phyloP scores from a whole-genome alignment of 1,140 invertebrate species.

The Riptortus pedestris region DNA sequence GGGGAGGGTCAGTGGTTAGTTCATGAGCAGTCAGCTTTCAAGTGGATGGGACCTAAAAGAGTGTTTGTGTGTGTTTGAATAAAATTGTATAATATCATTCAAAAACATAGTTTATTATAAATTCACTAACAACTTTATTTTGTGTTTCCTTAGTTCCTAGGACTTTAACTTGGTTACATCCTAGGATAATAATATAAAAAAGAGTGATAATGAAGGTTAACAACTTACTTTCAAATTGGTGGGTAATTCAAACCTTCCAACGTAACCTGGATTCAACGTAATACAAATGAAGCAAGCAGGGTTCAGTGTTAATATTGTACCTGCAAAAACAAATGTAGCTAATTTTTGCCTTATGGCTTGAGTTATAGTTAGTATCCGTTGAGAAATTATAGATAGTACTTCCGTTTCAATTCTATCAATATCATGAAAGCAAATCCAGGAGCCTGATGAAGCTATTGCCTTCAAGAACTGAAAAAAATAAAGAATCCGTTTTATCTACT shows the following conservation, averaged over 20 bases:
- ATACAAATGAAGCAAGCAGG: conserved; percentile 78
- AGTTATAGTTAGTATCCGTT: conserved; percentile 72
- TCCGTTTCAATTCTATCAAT: conserved; percentile 90
- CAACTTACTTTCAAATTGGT: conserved; percentile 50
- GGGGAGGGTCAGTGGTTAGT: too few relatives aligned
- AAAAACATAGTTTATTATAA: too few relatives aligned
- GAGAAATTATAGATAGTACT: conserved; percentile 68
- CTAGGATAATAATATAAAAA: too few relatives aligned
- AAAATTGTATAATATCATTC: too few relatives aligned
- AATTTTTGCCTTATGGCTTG: conserved; percentile 60
- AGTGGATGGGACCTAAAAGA: too few relatives aligned
- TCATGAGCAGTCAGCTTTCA: too few relatives aligned
- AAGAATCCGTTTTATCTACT: background rate
- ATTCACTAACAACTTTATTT: too few relatives aligned
- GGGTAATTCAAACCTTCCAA: conserved; percentile 71
- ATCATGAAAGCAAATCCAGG: conserved; percentile 91
- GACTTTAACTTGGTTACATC: too few relatives aligned
- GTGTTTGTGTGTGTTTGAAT: too few relatives aligned
- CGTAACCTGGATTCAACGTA: conserved; percentile 89
- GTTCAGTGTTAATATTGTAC: conserved; percentile 67
- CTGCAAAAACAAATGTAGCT: conserved; percentile 72
- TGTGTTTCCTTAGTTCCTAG: too few relatives aligned
- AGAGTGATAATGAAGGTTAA: too few relatives aligned
- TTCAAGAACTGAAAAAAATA: conserved; percentile 52
- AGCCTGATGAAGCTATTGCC: conserved; percentile 75